These are phyloP conservation scores for Amorpha juglandis DNA, from an alignment of 2,888 invertebrate genomes.

Conservation along the genomic window DNA sequence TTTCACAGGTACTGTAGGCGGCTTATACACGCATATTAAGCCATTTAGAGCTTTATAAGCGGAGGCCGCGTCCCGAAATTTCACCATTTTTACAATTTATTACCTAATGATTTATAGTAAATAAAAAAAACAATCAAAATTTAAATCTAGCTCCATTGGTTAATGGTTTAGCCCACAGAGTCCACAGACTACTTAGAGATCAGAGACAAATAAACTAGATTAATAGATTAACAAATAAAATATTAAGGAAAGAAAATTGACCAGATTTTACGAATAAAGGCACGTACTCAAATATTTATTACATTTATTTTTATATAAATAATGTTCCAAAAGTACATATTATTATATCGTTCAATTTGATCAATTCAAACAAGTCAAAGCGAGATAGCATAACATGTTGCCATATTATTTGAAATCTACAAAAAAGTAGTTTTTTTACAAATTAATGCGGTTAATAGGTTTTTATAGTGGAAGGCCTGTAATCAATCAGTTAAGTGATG, in stretches of 20 bases:
- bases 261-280: too few relatives aligned
- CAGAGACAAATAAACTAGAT: too few relatives aligned
- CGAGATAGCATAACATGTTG: not conserved
- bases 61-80: conserved; percentile 76
- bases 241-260: too few relatives aligned
- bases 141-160: too few relatives aligned
- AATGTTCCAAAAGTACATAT: not conserved
- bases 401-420: conserved; percentile 2
- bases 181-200: too few relatives aligned
- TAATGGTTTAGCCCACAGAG: too few relatives aligned
- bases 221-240: too few relatives aligned
- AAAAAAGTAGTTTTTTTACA: not conserved
- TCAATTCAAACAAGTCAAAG: not conserved
- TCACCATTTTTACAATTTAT: conserved; percentile 56
- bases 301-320: too few relatives aligned
- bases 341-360: too few relatives aligned
- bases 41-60: conserved; percentile 89
- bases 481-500: too few relatives aligned
- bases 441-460: too few relatives aligned
- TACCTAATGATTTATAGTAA: not conserved
- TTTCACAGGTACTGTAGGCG: conserved; percentile 82
- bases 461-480: too few relatives aligned
- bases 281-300: not conserved
- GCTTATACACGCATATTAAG: conserved; percentile 91
- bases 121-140: not conserved